Evolutionary conservation across 2,113 vertebrate genomes (phyloP).

Genomic region (Lophotis ruficrista): DNA sequence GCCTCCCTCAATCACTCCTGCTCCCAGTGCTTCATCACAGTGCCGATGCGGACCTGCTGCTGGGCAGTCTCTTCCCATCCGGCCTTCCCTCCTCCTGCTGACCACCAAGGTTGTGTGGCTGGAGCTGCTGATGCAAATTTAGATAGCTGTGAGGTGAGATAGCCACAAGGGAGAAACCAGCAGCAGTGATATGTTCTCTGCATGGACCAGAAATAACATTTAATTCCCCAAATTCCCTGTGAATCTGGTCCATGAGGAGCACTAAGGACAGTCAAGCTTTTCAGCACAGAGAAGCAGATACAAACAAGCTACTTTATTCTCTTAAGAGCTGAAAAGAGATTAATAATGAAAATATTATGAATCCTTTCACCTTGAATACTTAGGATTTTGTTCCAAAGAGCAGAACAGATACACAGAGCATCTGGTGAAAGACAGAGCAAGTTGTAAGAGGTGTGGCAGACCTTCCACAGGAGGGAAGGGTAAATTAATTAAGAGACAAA

Average conservation of each 20-base stretch:
- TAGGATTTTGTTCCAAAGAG: not conserved
- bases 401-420: not conserved
- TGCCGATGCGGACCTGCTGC: not conserved
- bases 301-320: not conserved
- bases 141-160: not conserved
- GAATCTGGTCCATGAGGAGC: not conserved
- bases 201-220: not conserved
- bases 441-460: constrained; percentile 36
- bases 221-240: not conserved
- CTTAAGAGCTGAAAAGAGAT: not conserved
- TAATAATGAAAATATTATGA: not conserved
- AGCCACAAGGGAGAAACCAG: not conserved
- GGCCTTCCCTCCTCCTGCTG: not conserved
- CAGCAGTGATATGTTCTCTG: not conserved
- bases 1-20: not conserved
- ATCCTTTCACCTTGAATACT: not conserved
- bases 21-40: not conserved
- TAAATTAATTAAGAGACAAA: constrained; percentile 67
- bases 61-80: not conserved
- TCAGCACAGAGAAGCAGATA: not conserved
- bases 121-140: not conserved
- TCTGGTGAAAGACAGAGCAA: not conserved
- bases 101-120: not conserved
- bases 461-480: not conserved
- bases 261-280: not conserved